These are phyloP conservation scores for Baryphthengus martii DNA, from an alignment of 2,113 vertebrate genomes.

Conservation along the genomic window DNA sequence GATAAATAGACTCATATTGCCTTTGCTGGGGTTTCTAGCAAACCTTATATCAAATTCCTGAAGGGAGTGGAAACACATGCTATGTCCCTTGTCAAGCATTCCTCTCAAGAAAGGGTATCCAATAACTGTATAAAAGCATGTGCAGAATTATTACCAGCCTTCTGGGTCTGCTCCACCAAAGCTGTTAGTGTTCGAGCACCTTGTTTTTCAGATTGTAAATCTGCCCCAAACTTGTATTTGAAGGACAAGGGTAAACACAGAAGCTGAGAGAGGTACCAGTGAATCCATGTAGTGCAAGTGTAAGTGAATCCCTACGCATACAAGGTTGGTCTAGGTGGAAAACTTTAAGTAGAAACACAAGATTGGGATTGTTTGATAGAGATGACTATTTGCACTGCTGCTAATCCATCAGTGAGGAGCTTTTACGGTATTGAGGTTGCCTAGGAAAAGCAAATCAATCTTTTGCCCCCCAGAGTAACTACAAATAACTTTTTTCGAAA, in stretches of 20 bases:
- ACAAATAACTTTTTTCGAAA: neutral
- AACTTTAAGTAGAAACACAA: neutral
- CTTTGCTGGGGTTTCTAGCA: slow-evolving; percentile 35
- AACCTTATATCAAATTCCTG: slow-evolving; percentile 56
- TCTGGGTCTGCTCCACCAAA: slow-evolving; percentile 32
- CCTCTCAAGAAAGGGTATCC: slow-evolving; percentile 48
- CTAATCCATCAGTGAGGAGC: neutral
- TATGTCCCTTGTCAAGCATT: slow-evolving; percentile 58
- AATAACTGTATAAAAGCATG: slow-evolving; percentile 48
- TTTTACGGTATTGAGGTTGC: neutral
- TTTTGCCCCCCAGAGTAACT: neutral
- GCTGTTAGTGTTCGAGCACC: slow-evolving; percentile 21
- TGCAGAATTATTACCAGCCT: slow-evolving; percentile 43
- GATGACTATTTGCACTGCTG: neutral
- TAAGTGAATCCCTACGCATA: neutral
- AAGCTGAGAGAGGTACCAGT: neutral
- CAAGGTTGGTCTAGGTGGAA: neutral
- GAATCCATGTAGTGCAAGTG: neutral
- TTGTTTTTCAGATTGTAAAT: slow-evolving; percentile 59
- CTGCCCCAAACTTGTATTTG: slow-evolving; percentile 9
- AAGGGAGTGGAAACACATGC: neutral
- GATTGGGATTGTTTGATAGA: neutral
- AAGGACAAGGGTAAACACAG: slow-evolving; percentile 37
- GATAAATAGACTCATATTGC: neutral
- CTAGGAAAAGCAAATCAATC: fast-evolving